Base-by-base conservation (phyloP, 1,140 invertebrate genomes). In the Neodiprion fabricii region DNA sequence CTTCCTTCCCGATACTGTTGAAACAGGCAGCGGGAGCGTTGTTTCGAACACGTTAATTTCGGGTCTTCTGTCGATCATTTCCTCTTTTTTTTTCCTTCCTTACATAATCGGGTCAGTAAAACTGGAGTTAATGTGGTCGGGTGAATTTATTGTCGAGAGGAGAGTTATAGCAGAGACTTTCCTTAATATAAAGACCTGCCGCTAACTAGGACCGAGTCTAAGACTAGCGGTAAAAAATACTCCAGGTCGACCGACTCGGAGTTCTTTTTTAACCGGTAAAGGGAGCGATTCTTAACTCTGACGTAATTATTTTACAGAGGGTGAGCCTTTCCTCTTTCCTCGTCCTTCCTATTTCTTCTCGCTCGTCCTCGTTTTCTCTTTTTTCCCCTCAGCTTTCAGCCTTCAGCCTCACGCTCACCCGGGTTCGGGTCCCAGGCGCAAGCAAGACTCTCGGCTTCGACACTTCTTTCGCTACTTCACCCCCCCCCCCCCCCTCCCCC, bases 221-320 rank as follows among this genome's bases (percentile, higher is more conserved):
- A 40, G 28, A 40, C 28, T 40, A 40, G 28, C 28, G 1, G 28
- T 40, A 40, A 40, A 40, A 40, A 40, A 40, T 40, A 61, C 53
- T 12, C 5, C 3, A 4, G 53, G 5, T 61, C n/a, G 53, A 17
- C 53, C 9, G 53, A 3, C 0, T 61, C n/a, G 53, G 53, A 14
- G 53, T 61, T 61, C n/a, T 61, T 61, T 61, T 61, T 61, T 61
- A 0, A 8, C n/a, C 9, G 5, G 11, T 61, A 17, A 4, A 17
- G n/a, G n/a, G 53, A 61, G 53, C 53, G 53, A 61, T 61, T 61
- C 53, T 61, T 61, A 8, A 61, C 53, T 61, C 53, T 61, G 53
- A 61, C 53, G 53, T 61, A 61, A 61, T 61, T 61, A 61, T 61
- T 61, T 61, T 61, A 14, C 7, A 61, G 53, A 61, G 53, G 53